Evolutionary conservation across 2,888 invertebrate genomes (phyloP).

Genomic region (Chelonus formosanus): DNA sequence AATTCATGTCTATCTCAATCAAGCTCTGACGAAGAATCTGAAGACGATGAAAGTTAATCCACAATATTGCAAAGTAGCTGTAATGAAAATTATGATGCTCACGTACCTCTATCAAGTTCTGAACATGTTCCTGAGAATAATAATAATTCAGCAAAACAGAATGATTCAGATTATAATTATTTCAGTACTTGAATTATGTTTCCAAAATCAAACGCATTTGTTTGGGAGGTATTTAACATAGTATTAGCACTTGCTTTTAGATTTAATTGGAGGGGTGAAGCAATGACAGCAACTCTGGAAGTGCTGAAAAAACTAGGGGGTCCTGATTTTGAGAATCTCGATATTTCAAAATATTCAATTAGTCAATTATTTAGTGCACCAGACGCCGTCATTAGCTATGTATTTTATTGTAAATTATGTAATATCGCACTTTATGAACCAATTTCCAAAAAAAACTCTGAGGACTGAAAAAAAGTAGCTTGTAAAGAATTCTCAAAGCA

Average conservation of each 20-base stretch:
- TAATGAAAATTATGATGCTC: too few species aligned
- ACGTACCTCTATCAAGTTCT: too few species aligned
- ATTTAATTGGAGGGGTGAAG: slow-evolving; percentile 29
- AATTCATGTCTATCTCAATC: too few species aligned
- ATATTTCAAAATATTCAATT: slow-evolving; percentile 28
- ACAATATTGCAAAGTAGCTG: too few species aligned
- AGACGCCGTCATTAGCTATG: slow-evolving; percentile 19
- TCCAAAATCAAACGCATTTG: slow-evolving; percentile 22
- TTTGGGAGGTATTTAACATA: slow-evolving; percentile 26
- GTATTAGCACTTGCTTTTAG: slow-evolving; percentile 22
- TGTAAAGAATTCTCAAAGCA: slow-evolving; percentile 16
- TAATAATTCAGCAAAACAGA: not conserved
- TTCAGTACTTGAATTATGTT: slow-evolving; percentile 14
- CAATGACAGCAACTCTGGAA: slow-evolving; percentile 15
- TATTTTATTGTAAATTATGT: slow-evolving; percentile 26
- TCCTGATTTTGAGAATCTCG: slow-evolving; percentile 23
- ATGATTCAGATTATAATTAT: not conserved
- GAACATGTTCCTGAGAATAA: too few species aligned
- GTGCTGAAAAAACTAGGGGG: slow-evolving; percentile 30
- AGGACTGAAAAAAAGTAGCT: not conserved
- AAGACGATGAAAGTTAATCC: too few species aligned
- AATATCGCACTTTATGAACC: slow-evolving; percentile 5
- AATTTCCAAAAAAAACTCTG: slow-evolving; percentile 1
- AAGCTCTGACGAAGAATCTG: too few species aligned
- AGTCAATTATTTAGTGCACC: slow-evolving; percentile 25